Evolutionary conservation across 2,113 vertebrate species (phyloP), one percentile per base, ranked within the genome.

Genomic region (Thamnaconus septentrionalis): DNA sequence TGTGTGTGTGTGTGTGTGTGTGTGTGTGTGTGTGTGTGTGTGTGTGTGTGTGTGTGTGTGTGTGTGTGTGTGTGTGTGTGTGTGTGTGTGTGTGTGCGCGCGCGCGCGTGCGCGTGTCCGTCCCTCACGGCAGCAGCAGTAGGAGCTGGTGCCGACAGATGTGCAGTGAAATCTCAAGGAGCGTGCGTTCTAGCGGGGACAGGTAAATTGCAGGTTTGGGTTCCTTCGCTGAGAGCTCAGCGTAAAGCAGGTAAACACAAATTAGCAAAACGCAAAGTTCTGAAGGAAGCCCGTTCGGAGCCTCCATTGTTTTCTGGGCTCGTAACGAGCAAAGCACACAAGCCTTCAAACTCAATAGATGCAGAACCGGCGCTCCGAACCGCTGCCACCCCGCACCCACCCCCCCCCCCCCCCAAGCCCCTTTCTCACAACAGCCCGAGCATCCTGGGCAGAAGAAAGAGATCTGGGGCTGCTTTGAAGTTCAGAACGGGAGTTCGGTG

Each of bases 201-300:
- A 18, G 46, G 18, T 12, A 72, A 70, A 75, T 79, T 63, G 67
- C 47, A 53, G 69, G 64, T 56, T 66, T 40, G 10, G 7, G 53
- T 62, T 50, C 41, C 51, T 5, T 45, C 5, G 51, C 73, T 60
- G 55, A 65, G 52, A 46, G 48, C 31, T 10, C 18, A 31, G 18
- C 18, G 18, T 31, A 31, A 31, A 31, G 18, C 18, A 7, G 8
- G 39, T 45, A 72, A 66, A 65, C 42, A 60, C 5, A 69, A 3
- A 66, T 61, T 6, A 68, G 18, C 3, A 59, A 44, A 60, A 63
- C 3, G 47, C 51, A 8, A 40, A 6, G 44, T 50, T 11, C 41
- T n/a, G 41, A 8, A 18, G 40, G 56, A 3, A 44, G 53, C 43
- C 62, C 7, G 50, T 1, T 40, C 43, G 53, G 59, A 61, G 61